phyloP scores from a whole-genome alignment of 2,888 invertebrate genomes.

The Uloborus plumipes region DNA sequence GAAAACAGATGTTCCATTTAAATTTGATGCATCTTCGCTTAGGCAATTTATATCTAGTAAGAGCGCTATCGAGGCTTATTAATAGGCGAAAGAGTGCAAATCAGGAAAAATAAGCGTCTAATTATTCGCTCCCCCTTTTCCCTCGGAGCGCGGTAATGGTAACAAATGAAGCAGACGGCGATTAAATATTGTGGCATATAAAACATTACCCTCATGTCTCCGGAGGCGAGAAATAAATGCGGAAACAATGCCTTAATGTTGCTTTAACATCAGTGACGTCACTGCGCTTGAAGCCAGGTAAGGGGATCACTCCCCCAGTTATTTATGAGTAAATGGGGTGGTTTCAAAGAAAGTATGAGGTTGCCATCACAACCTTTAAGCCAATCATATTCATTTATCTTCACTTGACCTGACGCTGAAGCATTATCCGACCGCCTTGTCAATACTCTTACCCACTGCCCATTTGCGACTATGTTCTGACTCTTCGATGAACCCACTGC shows the following conservation, averaged over 20 bases:
- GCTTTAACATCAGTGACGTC: conserved; percentile 49
- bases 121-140: conserved; percentile 44
- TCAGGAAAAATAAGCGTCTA: conserved; percentile 62
- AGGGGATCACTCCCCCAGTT: conserved; percentile 18
- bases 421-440: conserved; percentile 42
- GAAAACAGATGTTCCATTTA: conserved; percentile 63
- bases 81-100: conserved; percentile 48
- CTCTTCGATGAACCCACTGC: conserved; percentile 15
- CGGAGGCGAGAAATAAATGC: conserved; percentile 33
- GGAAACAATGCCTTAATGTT: conserved; percentile 57
- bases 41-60: conserved; percentile 53
- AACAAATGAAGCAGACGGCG: conserved; percentile 48
- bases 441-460: conserved; percentile 29
- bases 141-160: conserved; percentile 45
- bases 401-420: conserved; percentile 64
- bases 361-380: conserved; percentile 54
- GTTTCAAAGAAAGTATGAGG: conserved; percentile 61
- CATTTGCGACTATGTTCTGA: conserved; percentile 46
- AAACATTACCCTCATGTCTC: conserved; percentile 55
- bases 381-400: conserved; percentile 65
- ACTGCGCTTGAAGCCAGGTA: conserved; percentile 22
- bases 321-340: conserved; percentile 61
- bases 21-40: conserved; percentile 57
- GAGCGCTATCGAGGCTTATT: conserved; percentile 42
- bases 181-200: conserved; percentile 60